Base-by-base conservation (phyloP, 2,888 invertebrate species). In the Aromia moschata region DNA sequence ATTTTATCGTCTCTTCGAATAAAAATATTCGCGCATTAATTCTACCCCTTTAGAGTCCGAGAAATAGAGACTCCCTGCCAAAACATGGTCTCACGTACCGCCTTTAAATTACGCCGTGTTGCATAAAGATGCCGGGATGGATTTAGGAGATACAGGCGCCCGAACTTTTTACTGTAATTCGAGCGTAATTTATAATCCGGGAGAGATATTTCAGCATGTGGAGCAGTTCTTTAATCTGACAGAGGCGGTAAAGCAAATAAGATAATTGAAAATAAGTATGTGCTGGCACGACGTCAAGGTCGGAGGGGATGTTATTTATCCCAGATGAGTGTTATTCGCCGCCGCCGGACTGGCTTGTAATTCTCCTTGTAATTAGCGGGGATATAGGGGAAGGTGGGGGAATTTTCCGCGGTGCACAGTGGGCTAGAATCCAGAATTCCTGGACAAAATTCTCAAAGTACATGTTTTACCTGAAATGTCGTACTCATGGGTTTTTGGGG, bases 201-300 rank as follows among this genome's bases (percentile, higher is more conserved):
- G 61, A 64, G 71, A 74, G 70, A 70, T 73, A 73, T 70, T 74
- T 69, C 74, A 73, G 73, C 76, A 71, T 75, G 74, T 73, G 75
- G 72, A 75, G 72, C 72, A n/a, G 77, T 76, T 76, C 78, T 79
- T 79, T 79, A 79, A 79, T 78, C 77, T 79, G 78, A 77, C 79
- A 79, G 77, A 67, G 70, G 72, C 75, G 72, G 77, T 74, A 74
- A 73, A 77, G 75, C 76, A 78, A 79, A 79, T 78, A 78, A 78
- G 76, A 79, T 79, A 79, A 79, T 79, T 79, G 79, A 75, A 77
- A 79, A 78, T 79, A n/a, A n/a, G n/a, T n/a, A 77, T 78, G 77
- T 76, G 78, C 72, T 79, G 79, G 79, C 79, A 79, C 68, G 68
- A 71, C 71, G 75, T 79, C 79, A 79, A 79, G 79, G 79, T 79